These are phyloP conservation scores for Drosophila parvula DNA, from an alignment of 1,140 invertebrate genomes.

Conservation along the genomic window DNA sequence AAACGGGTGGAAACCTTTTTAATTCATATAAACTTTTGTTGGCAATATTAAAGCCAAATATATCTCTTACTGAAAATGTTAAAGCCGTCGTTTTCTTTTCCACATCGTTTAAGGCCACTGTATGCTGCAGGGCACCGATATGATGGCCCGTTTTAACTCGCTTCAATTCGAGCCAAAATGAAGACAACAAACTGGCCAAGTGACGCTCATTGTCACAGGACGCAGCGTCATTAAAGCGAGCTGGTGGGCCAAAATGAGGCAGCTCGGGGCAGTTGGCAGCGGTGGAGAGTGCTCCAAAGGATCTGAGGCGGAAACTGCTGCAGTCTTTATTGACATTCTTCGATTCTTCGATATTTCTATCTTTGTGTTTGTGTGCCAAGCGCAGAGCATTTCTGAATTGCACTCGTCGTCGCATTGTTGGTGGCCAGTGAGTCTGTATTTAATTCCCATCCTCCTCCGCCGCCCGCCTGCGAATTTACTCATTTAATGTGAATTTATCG, in stretches of 20 bases:
- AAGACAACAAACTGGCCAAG: slow-evolving; percentile 69
- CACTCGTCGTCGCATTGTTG: slow-evolving; percentile 63
- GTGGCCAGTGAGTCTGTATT: slow-evolving; percentile 42
- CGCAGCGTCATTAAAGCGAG: slow-evolving; percentile 56
- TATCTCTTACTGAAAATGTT: no score
- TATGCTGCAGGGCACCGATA: slow-evolving; percentile 4
- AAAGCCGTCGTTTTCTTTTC: background rate
- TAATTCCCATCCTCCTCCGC: slow-evolving; percentile 4
- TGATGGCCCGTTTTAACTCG: slow-evolving; percentile 22
- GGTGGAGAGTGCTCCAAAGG: slow-evolving; percentile 6
- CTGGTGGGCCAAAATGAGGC: slow-evolving; percentile 5
- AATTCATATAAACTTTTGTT: no score
- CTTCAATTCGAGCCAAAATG: slow-evolving; percentile 39
- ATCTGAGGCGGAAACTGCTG: slow-evolving; percentile 25
- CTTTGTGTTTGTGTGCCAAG: slow-evolving; percentile 72
- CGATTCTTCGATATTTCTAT: slow-evolving; percentile 74
- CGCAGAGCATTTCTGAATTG: slow-evolving; percentile 64
- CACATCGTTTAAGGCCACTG: background rate
- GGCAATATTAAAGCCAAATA: no score
- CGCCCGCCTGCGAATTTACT: slow-evolving; percentile 10
- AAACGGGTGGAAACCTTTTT: no score
- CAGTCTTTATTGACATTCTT: slow-evolving; percentile 71
- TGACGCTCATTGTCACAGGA: slow-evolving; percentile 49
- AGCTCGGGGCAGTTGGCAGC: background rate
- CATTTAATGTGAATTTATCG: slow-evolving; percentile 78